These are phyloP conservation scores for Neogobius melanostomus DNA, from an alignment of 2,113 vertebrate genomes.

Conservation along the genomic window DNA sequence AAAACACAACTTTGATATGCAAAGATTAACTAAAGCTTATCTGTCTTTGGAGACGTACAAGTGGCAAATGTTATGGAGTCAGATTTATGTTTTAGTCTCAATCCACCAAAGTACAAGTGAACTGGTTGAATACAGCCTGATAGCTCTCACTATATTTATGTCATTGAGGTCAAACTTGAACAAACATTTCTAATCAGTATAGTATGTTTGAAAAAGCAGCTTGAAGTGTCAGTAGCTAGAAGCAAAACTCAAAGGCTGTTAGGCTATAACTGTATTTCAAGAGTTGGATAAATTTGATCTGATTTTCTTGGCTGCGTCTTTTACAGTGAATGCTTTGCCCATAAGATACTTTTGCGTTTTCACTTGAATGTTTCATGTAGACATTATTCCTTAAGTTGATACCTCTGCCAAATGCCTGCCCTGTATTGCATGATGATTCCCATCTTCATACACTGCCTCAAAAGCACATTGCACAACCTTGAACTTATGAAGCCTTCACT, in stretches of 20 bases:
- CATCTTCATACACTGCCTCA: background rate
- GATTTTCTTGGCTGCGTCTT: no score
- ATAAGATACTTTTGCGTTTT: background rate
- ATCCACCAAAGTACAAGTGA: slow-evolving; percentile 14
- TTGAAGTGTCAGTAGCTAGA: background rate
- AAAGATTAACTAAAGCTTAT: background rate
- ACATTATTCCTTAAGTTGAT: background rate
- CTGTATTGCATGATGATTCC: background rate
- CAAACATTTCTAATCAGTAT: background rate
- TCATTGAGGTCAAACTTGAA: background rate
- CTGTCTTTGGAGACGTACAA: background rate
- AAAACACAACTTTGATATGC: background rate
- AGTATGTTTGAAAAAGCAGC: background rate
- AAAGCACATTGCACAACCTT: background rate
- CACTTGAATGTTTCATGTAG: slow-evolving; percentile 17
- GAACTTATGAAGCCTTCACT: background rate
- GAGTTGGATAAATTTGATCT: background rate
- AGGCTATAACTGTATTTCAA: background rate
- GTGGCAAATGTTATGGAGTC: background rate
- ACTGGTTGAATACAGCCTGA: slow-evolving; percentile 10
- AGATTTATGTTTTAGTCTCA: background rate
- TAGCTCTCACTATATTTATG: background rate
- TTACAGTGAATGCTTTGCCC: no score
- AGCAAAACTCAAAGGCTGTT: background rate
- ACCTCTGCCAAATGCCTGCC: background rate